Percentiles rank a stretch among this genome's conserved stretches.
Conservation (phyloP, 1,140 invertebrate genomes). For the Drosophila malerkotliana region DNA sequence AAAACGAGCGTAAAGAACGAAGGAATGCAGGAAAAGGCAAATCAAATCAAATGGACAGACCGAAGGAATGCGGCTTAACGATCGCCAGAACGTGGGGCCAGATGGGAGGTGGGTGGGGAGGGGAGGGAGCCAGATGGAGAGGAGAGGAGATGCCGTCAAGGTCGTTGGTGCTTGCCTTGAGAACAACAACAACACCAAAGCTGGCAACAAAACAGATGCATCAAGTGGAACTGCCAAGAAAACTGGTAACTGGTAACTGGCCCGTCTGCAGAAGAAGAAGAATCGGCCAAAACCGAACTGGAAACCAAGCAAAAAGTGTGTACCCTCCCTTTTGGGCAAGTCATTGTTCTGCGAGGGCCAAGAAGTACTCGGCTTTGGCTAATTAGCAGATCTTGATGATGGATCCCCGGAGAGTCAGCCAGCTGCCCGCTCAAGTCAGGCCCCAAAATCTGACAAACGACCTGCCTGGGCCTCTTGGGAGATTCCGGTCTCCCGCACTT, state of each 20-base stretch:
- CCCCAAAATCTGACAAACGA: not conserved
- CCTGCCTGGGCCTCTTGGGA: not conserved
- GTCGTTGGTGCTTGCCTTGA: slow-evolving; percentile 40
- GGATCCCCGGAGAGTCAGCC: slow-evolving; percentile 37
- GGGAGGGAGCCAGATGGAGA: not conserved
- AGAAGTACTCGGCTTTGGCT: slow-evolving; percentile 41
- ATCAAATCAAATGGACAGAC: slow-evolving; percentile 61
- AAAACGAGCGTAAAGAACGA: slow-evolving; percentile 3
- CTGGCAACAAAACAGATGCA: slow-evolving; percentile 40
- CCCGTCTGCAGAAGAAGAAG: slow-evolving; percentile 37
- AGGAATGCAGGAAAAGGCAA: slow-evolving; percentile 55
- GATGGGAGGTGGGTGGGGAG: not conserved
- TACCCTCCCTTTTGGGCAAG: too few species aligned
- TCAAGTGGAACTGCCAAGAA: slow-evolving; percentile 28
- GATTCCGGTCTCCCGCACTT: slow-evolving; percentile 12
- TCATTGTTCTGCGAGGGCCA: slow-evolving; percentile 5
- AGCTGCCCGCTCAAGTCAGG: slow-evolving; percentile 15
- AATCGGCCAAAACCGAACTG: slow-evolving; percentile 28
- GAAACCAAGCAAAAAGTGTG: slow-evolving; percentile 3
- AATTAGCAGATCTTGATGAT: slow-evolving; percentile 55
- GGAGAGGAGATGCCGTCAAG: slow-evolving; percentile 40
- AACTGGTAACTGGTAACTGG: slow-evolving; percentile 35
- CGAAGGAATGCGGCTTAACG: slow-evolving; percentile 56
- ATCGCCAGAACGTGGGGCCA: slow-evolving; percentile 7
- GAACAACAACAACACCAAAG: slow-evolving; percentile 38